Evolutionary conservation across 2,797 vertebrate species (phyloP), one percentile per base, ranked within the genome.

Genomic region (Acanthiza pusilla): DNA sequence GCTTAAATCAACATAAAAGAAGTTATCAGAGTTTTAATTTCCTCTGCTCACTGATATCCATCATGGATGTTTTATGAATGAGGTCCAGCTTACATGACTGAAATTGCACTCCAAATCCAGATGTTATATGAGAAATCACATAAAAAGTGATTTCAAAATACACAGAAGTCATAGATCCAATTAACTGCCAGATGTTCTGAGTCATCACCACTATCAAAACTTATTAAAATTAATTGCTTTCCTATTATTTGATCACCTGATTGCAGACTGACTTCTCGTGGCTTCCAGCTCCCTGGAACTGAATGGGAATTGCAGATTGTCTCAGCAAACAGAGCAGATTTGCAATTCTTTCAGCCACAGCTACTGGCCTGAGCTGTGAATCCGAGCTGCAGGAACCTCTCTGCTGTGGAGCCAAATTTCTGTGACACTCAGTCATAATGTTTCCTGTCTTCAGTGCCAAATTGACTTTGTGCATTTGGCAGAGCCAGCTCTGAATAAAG

Each of bases 101-200:
- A 54, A 77, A 85, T n/a, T 57, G 45, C 53, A 61, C 57, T 71
- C 67, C 61, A 95, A 71, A 85, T 80, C 85, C 72, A 89, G 65
- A 67, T 18, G 34, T 77, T 47, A 54, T 15, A 2, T 5, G 23
- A 40, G 30, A 67, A 94, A 74, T 57, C 75, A 61, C 65, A 80
- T 47, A 71, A 73, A 62, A 66, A 95, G 51, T 42, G 53, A 70
- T 90, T 82, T 89, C 26, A 57, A 87, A 94, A 70, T 8, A 40
- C 60, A 42, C 16, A n/a, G 21, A 50, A 91, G 34, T 36, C 71
- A 63, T 5, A 60, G 43, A 66, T 84, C 40, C 54, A 84, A 73
- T 82, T 79, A 93, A 47, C 23, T 82, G n/a, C 83, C 85, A 91
- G 83, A 79, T 82, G 84, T 86, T 90, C 42, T 17, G 71, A 82